Evolutionary conservation across 2,113 vertebrate species (phyloP).

Genomic region (Pyrgilauda ruficollis): DNA sequence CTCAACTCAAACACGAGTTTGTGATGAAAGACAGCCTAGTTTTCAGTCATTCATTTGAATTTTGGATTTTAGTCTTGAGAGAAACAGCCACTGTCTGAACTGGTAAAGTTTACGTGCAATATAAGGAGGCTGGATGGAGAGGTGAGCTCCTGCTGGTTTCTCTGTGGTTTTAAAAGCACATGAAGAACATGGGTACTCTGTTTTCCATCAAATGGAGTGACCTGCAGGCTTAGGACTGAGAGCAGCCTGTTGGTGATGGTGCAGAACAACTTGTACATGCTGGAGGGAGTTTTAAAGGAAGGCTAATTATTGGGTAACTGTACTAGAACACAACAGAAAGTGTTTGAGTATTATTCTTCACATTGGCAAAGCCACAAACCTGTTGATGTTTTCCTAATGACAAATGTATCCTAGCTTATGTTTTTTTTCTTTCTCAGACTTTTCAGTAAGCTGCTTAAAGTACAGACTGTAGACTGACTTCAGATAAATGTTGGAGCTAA

Average conservation of each 20-base stretch:
- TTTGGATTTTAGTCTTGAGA: not conserved
- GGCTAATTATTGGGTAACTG: not conserved
- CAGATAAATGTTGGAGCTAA: not conserved
- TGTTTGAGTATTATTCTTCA: not conserved
- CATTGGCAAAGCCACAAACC: not conserved
- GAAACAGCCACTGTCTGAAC: not conserved
- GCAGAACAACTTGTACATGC: not conserved
- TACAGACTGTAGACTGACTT: not conserved
- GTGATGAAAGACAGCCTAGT: not conserved
- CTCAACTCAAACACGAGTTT: not conserved
- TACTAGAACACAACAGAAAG: not conserved
- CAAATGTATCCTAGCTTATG: not conserved
- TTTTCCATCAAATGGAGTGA: not conserved
- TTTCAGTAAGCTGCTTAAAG: not conserved
- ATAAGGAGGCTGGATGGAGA: not conserved
- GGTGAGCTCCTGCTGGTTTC: not conserved
- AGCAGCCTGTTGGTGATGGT: accelerated
- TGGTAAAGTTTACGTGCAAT: accelerated
- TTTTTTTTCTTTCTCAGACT: not conserved
- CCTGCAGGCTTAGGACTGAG: not conserved
- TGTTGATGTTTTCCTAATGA: not conserved
- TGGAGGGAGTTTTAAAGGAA: not conserved
- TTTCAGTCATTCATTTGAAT: not conserved
- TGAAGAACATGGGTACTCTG: not conserved
- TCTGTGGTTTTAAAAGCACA: not conserved